Base-by-base conservation (phyloP, 2,113 vertebrate species). In the Aplodontia rufa region DNA sequence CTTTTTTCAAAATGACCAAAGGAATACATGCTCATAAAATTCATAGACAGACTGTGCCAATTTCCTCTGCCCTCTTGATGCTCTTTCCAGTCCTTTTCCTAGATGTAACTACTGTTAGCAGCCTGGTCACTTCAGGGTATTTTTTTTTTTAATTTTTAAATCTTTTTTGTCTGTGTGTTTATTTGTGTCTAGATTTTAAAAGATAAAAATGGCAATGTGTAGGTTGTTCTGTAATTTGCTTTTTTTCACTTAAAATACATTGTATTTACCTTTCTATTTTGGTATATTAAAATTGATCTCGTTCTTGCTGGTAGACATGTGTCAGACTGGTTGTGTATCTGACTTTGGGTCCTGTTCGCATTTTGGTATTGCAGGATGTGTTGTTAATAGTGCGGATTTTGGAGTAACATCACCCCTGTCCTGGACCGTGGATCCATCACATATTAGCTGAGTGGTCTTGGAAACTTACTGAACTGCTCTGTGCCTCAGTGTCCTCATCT, bases 1-100 rank as follows among this genome's bases (percentile, higher is more conserved):
- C 32, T 88, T 45, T 83, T 74, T 93, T 76, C n/a, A 81, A 72
- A 79, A 37, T 68, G 28, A 37, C 32, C 35, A 28, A 88, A 93
- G 24, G 69, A 87, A 75, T 80, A 28, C 26, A 37, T 80, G 66
- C 45, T 95, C 35, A 71, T 72, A 45, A 74, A 69, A 86, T 85
- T 40, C 45, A 88, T n/a, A 47, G 37, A 49, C 30, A 62, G 51
- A 53, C 14, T 47, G 20, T 30, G 58, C 26, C 32, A 22, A 5
- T 55, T 37, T 64, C 30, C 60, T 45, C 14, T 35, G 55, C 35
- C 19, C 62, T n/a, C 26, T 47, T 16, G 5, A 13, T 17, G 26
- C 58, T 37, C 17, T 22, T 40, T 40, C 60, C 8, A 47, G 47
- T 28, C 7, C 2, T 17, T 58, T 80, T 42, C 40, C 60, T 28